Conservation (phyloP, 2,797 vertebrate species). For the Phalanger gymnotis region DNA sequence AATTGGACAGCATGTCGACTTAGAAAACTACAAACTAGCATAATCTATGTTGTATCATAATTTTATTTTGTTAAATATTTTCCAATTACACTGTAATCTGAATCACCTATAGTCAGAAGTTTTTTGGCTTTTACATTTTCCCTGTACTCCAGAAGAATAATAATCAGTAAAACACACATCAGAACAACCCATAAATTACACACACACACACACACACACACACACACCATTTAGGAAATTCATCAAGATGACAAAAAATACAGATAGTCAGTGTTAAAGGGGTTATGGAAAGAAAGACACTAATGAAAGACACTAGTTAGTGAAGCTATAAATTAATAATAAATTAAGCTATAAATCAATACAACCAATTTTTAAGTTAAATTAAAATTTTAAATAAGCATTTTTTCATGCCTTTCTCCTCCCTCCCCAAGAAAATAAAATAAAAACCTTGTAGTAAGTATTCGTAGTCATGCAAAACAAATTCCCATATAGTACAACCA, state of each 20-base stretch:
- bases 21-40: too few species aligned
- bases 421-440: not conserved
- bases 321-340: not conserved
- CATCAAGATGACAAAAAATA: not conserved
- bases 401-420: not conserved
- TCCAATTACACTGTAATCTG: too few species aligned
- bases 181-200: not conserved
- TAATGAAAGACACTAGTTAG: not conserved
- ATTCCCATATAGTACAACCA: not conserved
- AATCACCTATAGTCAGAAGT: too few species aligned
- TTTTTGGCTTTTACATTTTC: too few species aligned
- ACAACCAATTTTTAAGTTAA: too few species aligned
- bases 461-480: not conserved
- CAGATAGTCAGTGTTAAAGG: not conserved
- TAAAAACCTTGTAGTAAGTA: not conserved
- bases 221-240: not conserved
- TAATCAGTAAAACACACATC: too few species aligned
- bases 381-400: too few species aligned
- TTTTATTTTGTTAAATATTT: too few species aligned
- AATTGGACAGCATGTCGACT: not conserved
- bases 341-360: not conserved
- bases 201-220: not conserved
- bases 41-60: too few species aligned
- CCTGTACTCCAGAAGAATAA: too few species aligned
- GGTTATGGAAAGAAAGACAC: not conserved